Base-by-base conservation (phyloP, 2,888 invertebrate species). In the Drosophila putrida region DNA sequence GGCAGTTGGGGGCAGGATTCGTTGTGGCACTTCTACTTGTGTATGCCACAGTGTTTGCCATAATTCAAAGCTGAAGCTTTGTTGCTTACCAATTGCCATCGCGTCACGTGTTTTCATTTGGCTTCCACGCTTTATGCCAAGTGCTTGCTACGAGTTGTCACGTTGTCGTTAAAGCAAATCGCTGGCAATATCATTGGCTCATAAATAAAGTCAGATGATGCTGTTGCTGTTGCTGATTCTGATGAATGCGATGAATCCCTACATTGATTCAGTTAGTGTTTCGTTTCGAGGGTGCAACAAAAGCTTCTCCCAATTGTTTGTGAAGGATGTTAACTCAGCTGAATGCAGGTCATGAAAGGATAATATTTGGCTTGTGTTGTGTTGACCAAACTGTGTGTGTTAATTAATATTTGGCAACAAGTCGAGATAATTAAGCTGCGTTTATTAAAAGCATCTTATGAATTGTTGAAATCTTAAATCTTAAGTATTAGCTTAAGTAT, bases 21-120 rank as follows among this genome's bases (percentile, higher is more conserved):
- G 15, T 11, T 11, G 43, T 31, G 11, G 25, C 53, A 36, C 38
- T 55, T 63, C 53, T 67, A 69, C 68, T 85, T 88, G 80, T 71
- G 76, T 63, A 67, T 71, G 74, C 64, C 50, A 65, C 44, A 50
- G 71, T 51, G 66, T 62, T 76, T 54, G 77, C 77, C 82, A 89
- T 85, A 89, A 89, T 71, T 85, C 88, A 89, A 77, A 82, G 71
- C 71, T 63, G 71, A 57, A 70, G 78, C 85, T 84, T 84, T 86
- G 80, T 81, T 84, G 88, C 79, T 79, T 78, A 88, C 80, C 83
- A 88, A 84, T 88, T 86, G 87, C 71, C 54, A 66, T 58, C 60
- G 79, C 72, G 77, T 88, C 87, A 85, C 88, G 88, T 87, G 85
- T 75, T 89, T 80, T 85, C 89, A 80, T 84, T 89, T 86, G 83